Evolutionary conservation across 2,797 vertebrate species (phyloP), one percentile per base, ranked within the genome.

Genomic region (Mormyrus proboscirostris): DNA sequence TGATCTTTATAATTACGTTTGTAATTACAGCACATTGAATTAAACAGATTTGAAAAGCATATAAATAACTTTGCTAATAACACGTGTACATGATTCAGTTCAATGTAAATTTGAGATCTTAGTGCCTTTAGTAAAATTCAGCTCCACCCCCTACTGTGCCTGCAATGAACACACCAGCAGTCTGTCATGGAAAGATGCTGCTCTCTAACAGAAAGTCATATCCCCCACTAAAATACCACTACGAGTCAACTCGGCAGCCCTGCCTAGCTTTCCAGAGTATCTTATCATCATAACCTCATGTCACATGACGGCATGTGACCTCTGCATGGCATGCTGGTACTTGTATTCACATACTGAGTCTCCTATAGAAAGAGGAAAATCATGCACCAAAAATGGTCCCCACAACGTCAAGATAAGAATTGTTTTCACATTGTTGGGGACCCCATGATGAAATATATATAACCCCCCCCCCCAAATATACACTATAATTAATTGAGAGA

Each of bases 1-100:
- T 79, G 76, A 79, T 47, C 76, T 79, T 79, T 47, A 79, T 79
- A 79, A 79, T 79, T 79, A 79, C 41, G 19, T 47, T 79, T 47
- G 41, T 79, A 79, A 79, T 79, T 79, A 79, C 41, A 47, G 5
- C 41, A 47, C 76, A 79, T 47, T 79, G 76, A 79, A 79, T 79
- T 79, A 79, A 44, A 79, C 73, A 79, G 38, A 47, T 79, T 79
- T 79, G 76, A 79, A 79, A 79, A 41, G 41, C 76, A 79, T 44
- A 79, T 79, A 79, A 79, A 79, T 44, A 79, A 79, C 76, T 41
- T 79, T 79, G 19, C 41, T 47, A 79, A 79, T 79, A 79, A 41
- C 38, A 79, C 16, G 3, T 79, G 76, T 79, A 41, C 41, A 79
- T 79, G 76, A 79, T 47, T 79, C 41, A 47, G 76, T 44, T 79